Evolutionary conservation across 2,797 vertebrate species (phyloP), one percentile per base, ranked within the genome.

Genomic region (Pogoniulus pusillus): DNA sequence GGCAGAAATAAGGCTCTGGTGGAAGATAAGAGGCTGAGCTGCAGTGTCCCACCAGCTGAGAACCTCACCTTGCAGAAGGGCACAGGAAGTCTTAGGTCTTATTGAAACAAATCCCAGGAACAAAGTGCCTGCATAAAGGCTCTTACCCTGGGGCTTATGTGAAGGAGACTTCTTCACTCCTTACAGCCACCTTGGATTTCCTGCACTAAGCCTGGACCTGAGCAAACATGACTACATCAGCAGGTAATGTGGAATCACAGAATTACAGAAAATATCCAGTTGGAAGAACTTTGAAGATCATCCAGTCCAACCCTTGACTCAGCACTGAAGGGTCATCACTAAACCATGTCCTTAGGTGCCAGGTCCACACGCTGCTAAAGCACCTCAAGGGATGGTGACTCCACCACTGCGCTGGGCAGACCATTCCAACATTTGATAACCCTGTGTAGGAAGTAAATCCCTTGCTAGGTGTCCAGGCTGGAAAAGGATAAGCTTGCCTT

Each of bases 141-240:
- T 94, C 76, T 89, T 87, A 87, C 30, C 27, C 8, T 18, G 37
- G 19, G n/a, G 74, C 74, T 94, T 90, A 91, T 7, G 24, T 47
- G 85, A 53, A 63, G 18, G 29, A 76, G 91, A 73, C 30, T 47
- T 41, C 41, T 77, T 37, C 54, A 43, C 37, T 35, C 4, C 12
- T 49, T 37, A 14, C 27, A 73, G 68, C 0, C 0, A 55, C 64
- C 37, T 70, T 66, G 55, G 84, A 70, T 79, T 79, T 82, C 53
- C 34, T 24, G 22, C 59, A 27, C 0, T 72, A 41, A 69, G 9
- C 53, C 83, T 70, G 64, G 39, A 43, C 5, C 83, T 70, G 64
- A 35, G 43, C 5, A 10, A 85, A 58, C 66, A 57, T 2, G 51
- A 29, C 51, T 53, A 53, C 27, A 53, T 53, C 26, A 53, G 26